A percentile compares a stretch with the other conserved stretches of the same genome.
These are phyloP conservation scores for Gonatopus flavifemur DNA, from an alignment of 1,140 invertebrate species.

Conservation along the genomic window DNA sequence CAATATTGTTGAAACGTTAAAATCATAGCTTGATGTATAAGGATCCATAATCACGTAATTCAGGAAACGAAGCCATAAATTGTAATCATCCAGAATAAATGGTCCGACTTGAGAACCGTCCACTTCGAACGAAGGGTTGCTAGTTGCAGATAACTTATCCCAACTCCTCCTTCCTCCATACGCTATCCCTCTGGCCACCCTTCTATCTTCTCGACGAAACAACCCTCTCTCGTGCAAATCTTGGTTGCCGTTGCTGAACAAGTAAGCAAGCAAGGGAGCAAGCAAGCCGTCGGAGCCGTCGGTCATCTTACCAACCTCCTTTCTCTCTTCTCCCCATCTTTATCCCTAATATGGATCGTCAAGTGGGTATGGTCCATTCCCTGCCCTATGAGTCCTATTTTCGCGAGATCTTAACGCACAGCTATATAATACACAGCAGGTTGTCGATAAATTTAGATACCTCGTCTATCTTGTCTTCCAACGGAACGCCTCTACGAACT, in stretches of 20 bases:
- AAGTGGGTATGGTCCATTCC: constrained; percentile 24
- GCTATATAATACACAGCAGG: no score
- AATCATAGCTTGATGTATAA: no score
- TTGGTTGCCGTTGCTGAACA: constrained; percentile 25
- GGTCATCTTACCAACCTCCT: constrained; percentile 37
- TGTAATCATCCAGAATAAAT: no score
- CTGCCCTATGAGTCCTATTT: constrained; percentile 35
- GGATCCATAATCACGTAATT: no score
- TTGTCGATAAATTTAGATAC: constrained; percentile 56
- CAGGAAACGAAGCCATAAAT: no score
- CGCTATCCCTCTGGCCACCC: constrained; percentile 21
- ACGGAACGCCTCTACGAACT: constrained; percentile 38
- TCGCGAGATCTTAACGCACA: constrained; percentile 35
- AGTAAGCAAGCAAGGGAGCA: no score
- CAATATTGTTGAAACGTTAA: no score
- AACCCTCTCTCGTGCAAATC: constrained; percentile 36
- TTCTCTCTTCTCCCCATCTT: no score
- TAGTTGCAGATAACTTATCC: constrained; percentile 58
- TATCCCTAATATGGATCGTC: constrained; percentile 51
- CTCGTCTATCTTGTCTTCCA: constrained; percentile 36
- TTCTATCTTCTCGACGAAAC: constrained; percentile 13
- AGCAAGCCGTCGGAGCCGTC: no score
- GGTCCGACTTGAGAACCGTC: constrained; percentile 47
- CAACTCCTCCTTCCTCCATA: constrained; percentile 23
- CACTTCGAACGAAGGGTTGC: constrained; percentile 50